Conservation (phyloP, 1,140 invertebrate species). For the Mizuhopecten yessoensis region DNA sequence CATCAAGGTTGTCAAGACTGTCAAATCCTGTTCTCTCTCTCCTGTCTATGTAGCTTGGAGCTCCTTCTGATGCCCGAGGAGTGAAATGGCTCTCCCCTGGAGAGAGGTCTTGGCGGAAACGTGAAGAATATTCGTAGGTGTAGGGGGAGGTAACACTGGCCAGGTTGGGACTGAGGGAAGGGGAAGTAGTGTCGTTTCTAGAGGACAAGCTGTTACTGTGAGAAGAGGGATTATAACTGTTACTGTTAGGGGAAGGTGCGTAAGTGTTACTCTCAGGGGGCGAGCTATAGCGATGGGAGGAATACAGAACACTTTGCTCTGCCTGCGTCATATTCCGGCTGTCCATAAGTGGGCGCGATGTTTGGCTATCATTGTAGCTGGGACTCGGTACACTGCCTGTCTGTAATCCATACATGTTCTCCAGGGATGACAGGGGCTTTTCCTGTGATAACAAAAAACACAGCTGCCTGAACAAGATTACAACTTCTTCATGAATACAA, state of each 20-base stretch:
- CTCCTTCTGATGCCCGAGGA: constrained; percentile 40
- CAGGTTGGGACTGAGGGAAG: neutral
- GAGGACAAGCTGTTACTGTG: neutral
- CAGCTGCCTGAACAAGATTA: constrained; percentile 44
- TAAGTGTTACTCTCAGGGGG: constrained; percentile 13
- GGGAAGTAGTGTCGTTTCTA: neutral
- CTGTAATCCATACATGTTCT: neutral
- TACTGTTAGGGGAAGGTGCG: neutral
- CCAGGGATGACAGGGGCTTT: neutral
- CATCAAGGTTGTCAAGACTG: constrained; percentile 58
- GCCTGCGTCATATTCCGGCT: neutral
- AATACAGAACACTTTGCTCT: neutral
- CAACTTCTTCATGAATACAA: constrained; percentile 31
- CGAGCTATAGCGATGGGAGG: constrained; percentile 9
- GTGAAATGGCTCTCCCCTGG: constrained; percentile 41
- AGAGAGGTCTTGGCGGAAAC: constrained; percentile 1
- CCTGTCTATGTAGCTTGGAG: neutral
- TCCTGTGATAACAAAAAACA: constrained; percentile 40
- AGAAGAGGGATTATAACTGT: neutral
- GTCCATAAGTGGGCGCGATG: neutral
- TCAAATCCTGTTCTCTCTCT: constrained; percentile 38
- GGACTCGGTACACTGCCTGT: neutral
- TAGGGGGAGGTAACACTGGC: neutral
- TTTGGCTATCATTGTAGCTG: neutral
- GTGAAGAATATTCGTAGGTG: constrained; percentile 1